phyloP scores from a whole-genome alignment of 2,797 vertebrate species.

The Rhinatrema bivittatum region DNA sequence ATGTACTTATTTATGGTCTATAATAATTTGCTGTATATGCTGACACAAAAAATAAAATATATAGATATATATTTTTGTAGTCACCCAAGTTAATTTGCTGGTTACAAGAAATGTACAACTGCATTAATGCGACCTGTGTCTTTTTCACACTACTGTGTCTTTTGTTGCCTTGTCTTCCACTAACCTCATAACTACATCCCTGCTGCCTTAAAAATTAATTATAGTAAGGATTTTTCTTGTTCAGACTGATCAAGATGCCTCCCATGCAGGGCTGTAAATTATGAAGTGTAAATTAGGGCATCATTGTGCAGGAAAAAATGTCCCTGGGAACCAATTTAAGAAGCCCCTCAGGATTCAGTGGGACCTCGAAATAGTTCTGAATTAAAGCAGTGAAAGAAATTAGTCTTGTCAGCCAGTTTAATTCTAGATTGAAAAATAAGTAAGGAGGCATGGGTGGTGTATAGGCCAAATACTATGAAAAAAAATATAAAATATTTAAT shows the following conservation, averaged over 20 bases:
- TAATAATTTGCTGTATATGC: too few species aligned
- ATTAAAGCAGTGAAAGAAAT: slow-evolving; percentile 31
- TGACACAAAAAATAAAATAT: too few species aligned
- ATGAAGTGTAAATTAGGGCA: slow-evolving; percentile 51
- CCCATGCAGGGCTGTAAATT: slow-evolving; percentile 39
- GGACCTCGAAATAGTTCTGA: slow-evolving; percentile 35
- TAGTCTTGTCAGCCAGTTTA: slow-evolving; percentile 17
- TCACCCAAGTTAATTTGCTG: background rate
- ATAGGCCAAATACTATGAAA: slow-evolving; percentile 4
- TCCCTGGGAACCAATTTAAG: slow-evolving; percentile 52
- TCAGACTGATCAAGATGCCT: slow-evolving; percentile 41
- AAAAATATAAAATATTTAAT: slow-evolving; percentile 22
- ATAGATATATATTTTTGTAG: slow-evolving; percentile 2
- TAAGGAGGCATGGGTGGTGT: background rate
- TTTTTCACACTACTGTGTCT: slow-evolving; percentile 8
- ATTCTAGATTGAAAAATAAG: slow-evolving; percentile 10
- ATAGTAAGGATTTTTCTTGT: slow-evolving; percentile 33
- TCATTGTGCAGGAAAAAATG: slow-evolving; percentile 31
- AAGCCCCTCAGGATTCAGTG: slow-evolving; percentile 33
- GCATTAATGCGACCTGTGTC: slow-evolving; percentile 13
- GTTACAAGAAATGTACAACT: background rate
- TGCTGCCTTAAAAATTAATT: slow-evolving; percentile 49
- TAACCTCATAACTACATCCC: slow-evolving; percentile 35
- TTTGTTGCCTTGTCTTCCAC: slow-evolving; percentile 20
- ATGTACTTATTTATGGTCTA: too few species aligned